These are phyloP conservation scores for Macrosoma leucophasiata DNA, from an alignment of 2,888 invertebrate genomes.

Conservation along the genomic window DNA sequence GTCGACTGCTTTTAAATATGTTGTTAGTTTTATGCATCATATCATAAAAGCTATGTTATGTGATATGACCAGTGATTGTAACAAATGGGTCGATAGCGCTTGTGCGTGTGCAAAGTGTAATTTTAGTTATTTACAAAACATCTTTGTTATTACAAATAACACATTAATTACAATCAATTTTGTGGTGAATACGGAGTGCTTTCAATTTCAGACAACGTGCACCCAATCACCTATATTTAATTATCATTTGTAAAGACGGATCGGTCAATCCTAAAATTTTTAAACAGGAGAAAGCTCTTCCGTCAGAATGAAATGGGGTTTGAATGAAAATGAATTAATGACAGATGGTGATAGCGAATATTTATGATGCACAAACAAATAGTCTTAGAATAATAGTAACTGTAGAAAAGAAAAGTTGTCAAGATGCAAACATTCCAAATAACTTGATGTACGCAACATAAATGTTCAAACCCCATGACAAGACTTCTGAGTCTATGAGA, in stretches of 20 bases:
- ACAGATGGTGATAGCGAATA: slow-evolving; percentile 41
- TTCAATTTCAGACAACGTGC: slow-evolving; percentile 64
- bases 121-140: no score
- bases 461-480: slow-evolving; percentile 74
- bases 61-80: slow-evolving; percentile 61
- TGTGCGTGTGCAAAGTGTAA: slow-evolving; percentile 29
- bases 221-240: slow-evolving; percentile 62
- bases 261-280: slow-evolving; percentile 26
- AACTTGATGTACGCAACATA: slow-evolving; percentile 57
- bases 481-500: slow-evolving; percentile 45
- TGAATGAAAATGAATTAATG: slow-evolving; percentile 58
- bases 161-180: slow-evolving; percentile 58
- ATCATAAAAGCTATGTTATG: slow-evolving; percentile 65
- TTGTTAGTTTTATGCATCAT: slow-evolving; percentile 65
- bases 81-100: slow-evolving; percentile 45
- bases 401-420: slow-evolving; percentile 69
- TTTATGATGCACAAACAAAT: slow-evolving; percentile 53
- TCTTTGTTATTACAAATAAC: no score
- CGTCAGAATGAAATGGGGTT: slow-evolving; percentile 72
- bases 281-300: slow-evolving; percentile 63
- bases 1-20: slow-evolving; percentile 57
- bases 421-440: slow-evolving; percentile 75
- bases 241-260: slow-evolving; percentile 23
- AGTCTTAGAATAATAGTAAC: slow-evolving; percentile 47
- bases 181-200: slow-evolving; percentile 63